Base-by-base conservation (phyloP, 2,113 vertebrate species). In the Eidolon helvum region DNA sequence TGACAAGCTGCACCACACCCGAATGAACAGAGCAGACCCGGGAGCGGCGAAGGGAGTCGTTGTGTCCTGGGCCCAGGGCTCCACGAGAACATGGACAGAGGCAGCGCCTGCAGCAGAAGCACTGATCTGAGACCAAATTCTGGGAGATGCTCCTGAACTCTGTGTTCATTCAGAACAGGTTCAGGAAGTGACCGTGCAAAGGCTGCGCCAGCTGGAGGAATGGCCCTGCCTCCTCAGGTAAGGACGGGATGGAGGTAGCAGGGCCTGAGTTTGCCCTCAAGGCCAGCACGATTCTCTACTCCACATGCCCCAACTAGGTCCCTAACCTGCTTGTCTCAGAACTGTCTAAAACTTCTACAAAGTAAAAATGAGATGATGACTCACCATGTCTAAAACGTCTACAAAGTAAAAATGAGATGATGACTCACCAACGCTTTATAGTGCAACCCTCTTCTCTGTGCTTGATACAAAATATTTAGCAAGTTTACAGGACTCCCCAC, bases 41-140 rank as follows among this genome's bases (percentile, higher is more conserved):
- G n/a, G 65, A 50, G 28, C 4, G 9, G 24, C 38, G 71, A 16
- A 53, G 35, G 22, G 65, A 66, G 48, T 53, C 74, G 4, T 21
- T 33, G 30, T 4, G 1, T 14, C 50, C 53, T 0, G 12, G 0
- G 3, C 53, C 30, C 72, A 38, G 55, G 38, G 24, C 26, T 87
- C 53, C 38, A 8, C 0, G 10, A 33, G 18, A 10, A 33, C 3
- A 1, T 0, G 22, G 55, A 57, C 7, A 22, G 14, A 53, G 15
- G 10, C 65, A 45, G 22, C 3, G 30, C 43, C 50, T 35, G 24
- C 35, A 68, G 83, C 53, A 12, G 38, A 43, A 30, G 55, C 28
- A 38, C 40, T 28, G 24, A 43, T 21, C 40, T 48, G 38, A 88
- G 43, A 33, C n/a, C 75, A 92, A 40, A 43, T 7, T 16, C 33